Conservation (phyloP, 2,113 vertebrate species). For the Sapayoa aenigma region DNA sequence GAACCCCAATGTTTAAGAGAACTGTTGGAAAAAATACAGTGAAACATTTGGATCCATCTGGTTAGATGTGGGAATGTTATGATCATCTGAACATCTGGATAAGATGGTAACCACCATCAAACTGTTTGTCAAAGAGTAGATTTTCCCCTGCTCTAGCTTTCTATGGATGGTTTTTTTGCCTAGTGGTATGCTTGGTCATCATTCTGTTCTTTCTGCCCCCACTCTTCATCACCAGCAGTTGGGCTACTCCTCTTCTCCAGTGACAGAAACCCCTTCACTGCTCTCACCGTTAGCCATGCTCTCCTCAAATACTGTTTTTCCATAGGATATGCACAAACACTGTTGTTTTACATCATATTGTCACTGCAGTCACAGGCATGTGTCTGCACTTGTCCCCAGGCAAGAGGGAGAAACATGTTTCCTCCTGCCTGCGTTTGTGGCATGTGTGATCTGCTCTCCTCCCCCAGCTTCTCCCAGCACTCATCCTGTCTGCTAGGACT, state of each 20-base stretch:
- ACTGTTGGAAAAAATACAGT: neutral
- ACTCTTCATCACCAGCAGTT: neutral
- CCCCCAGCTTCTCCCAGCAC: neutral
- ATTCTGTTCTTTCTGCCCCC: neutral
- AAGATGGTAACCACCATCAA: neutral
- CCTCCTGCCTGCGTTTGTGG: neutral
- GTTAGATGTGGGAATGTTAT: neutral
- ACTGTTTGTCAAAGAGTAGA: neutral
- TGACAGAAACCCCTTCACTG: accelerated
- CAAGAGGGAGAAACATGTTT: neutral
- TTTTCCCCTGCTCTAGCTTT: neutral
- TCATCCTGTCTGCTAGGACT: neutral
- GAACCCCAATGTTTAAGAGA: neutral
- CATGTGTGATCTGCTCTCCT: neutral
- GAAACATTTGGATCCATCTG: slow-evolving; percentile 46
- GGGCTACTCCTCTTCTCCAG: neutral
- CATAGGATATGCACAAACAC: neutral
- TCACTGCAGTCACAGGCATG: neutral
- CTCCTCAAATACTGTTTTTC: neutral
- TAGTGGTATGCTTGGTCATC: neutral
- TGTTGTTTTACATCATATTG: neutral
- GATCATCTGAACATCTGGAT: neutral
- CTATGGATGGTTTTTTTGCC: neutral
- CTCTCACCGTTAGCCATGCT: neutral
- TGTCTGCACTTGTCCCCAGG: neutral